Evolutionary conservation across 2,113 vertebrate genomes (phyloP), one percentile per base, ranked within the genome.

Genomic region (Pandion haliaetus): DNA sequence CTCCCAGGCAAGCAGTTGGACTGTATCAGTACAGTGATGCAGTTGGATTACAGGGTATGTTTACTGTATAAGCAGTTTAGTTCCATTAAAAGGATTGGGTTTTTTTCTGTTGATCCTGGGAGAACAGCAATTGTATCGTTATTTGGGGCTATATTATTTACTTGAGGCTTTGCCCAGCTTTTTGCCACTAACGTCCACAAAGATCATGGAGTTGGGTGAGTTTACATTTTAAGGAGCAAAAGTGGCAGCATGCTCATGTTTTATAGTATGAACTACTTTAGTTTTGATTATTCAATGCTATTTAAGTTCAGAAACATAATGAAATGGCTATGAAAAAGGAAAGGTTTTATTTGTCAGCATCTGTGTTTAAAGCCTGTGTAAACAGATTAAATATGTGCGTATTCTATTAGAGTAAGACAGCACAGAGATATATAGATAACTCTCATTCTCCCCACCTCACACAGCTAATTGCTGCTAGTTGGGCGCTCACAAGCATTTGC

Each of bases 1-100:
- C 76, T 93, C 59, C 92, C 81, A 50, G 95, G 77, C 78, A 42
- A 73, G 80, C 32, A 26, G 70, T 59, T 20, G 42, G 91, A 47
- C 50, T 8, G 6, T 45, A 14, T 80, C 62, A 13, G 40, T 65
- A 2, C 34, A 73, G 44, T 10, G 57, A 52, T 83, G 52, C 58
- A 12, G 4, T 42, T 80, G 76, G 81, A 63, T 93, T 79, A 69
- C 45, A 16, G 63, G 29, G 26, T 34, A 15, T 20, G 49, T 82
- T 82, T 28, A 31, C 83, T 87, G 34, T 7, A 47, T 69, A 81
- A 91, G 57, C 63, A 86, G 58, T 81, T 89, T 13, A 65, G 79
- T 54, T 80, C 79, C 77, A 58, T 93, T 62, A 62, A 84, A 84
- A 47, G 79, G 90, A 69, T 40, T 44, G 79, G 23, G 9, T 0